Percentiles rank a stretch among this genome's conserved stretches.
phyloP scores from a whole-genome alignment of 2,797 vertebrate genomes.

The Echeneis naucrates region DNA sequence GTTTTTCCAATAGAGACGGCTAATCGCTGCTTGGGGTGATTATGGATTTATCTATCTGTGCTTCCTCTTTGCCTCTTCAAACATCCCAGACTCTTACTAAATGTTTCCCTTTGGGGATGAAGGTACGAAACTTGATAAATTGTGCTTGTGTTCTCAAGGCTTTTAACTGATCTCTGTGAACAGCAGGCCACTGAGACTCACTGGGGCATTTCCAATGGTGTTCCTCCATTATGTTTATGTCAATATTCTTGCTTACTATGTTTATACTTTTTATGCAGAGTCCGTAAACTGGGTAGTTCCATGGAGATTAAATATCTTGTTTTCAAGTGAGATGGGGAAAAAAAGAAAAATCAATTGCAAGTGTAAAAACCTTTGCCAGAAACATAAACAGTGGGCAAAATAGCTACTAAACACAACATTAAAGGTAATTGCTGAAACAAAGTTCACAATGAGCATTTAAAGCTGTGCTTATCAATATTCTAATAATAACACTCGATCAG shows the following conservation, averaged over 20 bases:
- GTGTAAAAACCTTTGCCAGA: conserved; percentile 25
- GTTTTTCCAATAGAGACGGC: conserved; percentile 58
- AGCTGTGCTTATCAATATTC: neutral
- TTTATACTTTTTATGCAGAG: conserved; percentile 16
- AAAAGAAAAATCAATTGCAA: conserved; percentile 1
- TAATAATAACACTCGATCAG: neutral
- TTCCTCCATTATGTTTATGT: conserved; percentile 38
- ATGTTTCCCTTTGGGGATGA: conserved; percentile 63
- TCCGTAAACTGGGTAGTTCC: conserved; percentile 12
- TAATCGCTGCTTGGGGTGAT: conserved; percentile 64
- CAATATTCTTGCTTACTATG: conserved; percentile 50
- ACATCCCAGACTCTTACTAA: conserved; percentile 65
- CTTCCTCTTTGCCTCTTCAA: conserved; percentile 66
- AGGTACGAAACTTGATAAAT: conserved; percentile 54
- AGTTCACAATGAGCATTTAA: neutral
- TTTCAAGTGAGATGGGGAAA: conserved; percentile 10
- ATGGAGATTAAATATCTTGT: conserved; percentile 6
- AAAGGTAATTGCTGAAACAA: neutral
- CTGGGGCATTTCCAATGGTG: conserved; percentile 22
- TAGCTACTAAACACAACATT: neutral
- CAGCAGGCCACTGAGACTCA: conserved; percentile 27
- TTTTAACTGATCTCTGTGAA: conserved; percentile 49
- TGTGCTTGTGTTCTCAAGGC: conserved; percentile 15
- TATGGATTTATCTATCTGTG: conserved; percentile 71
- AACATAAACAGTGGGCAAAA: conserved; percentile 2